Evolutionary conservation across 2,888 invertebrate genomes (phyloP).

Genomic region (Rhagium mordax): DNA sequence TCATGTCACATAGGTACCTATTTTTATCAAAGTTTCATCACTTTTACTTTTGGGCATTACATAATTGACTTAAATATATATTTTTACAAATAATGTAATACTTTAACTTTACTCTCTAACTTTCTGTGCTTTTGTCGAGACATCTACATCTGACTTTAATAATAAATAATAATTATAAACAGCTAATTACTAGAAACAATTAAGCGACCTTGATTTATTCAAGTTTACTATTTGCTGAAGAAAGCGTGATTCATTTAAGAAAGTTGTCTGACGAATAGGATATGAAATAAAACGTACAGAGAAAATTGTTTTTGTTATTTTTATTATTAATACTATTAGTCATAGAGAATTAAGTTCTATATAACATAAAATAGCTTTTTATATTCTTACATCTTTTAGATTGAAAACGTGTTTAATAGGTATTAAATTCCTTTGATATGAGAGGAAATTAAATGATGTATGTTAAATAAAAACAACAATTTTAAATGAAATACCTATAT

Average conservation of each 20-base stretch:
- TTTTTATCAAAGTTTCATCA: not conserved
- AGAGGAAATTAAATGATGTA: no score
- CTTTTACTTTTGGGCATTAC: not conserved
- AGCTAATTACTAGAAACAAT: not conserved
- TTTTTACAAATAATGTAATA: no score
- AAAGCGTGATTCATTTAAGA: slow-evolving; percentile 38
- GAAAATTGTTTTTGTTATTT: not conserved
- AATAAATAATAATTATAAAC: not conserved
- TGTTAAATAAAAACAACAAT: no score
- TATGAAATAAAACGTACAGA: slow-evolving; percentile 8
- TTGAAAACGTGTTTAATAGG: not conserved
- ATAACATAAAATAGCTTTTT: not conserved
- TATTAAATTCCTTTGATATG: not conserved
- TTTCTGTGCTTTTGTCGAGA: not conserved
- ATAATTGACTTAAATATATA: no score
- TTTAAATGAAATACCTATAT: no score
- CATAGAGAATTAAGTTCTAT: not conserved
- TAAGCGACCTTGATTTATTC: slow-evolving; percentile 23
- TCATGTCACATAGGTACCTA: not conserved
- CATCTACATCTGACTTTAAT: no score
- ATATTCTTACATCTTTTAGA: not conserved
- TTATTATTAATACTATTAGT: not conserved
- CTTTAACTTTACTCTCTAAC: no score
- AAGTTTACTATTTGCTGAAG: slow-evolving; percentile 20
- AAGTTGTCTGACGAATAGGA: slow-evolving; percentile 19